Evolutionary conservation across 2,113 vertebrate genomes (phyloP), one percentile per base, ranked within the genome.

Genomic region (Brachypteracias leptosomus): DNA sequence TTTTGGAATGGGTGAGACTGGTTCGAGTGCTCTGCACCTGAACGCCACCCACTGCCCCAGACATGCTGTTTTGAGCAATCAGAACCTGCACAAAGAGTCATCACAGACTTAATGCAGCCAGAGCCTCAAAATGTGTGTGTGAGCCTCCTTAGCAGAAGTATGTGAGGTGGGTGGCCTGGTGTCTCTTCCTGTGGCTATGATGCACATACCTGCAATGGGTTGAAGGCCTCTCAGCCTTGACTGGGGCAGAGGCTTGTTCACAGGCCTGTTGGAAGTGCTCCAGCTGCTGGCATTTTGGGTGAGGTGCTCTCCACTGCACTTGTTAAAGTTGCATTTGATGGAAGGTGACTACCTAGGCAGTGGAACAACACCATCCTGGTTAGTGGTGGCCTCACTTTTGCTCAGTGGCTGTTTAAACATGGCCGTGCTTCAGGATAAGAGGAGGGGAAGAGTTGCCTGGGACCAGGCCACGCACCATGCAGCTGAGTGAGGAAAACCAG

Each of bases 51-150:
- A 33, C 33, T 25, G 18, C n/a, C 20, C 13, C 24, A 18, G 33
- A n/a, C 18, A 18, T 1, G 2, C 13, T 46, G 36, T 33, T 38
- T 33, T 0, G 2, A 51, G 44, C 66, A 12, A 19, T n/a, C 13
- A 7, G 71, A 40, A 62, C n/a, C 47, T 18, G 36, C 24, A 15
- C 26, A 19, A 13, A 44, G 52, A 9, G 4, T 59, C 24, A 20
- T 31, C 3, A 2, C 11, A 40, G 62, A n/a, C 13, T 4, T 55
- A 18, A 16, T 49, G 67, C 24, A 13, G 58, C 67, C 49, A 26
- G 51, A 49, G 29, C n/a, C 35, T 63, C 65, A 16, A 22, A 6
- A 16, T 20, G 12, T 29, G 7, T 8, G 47, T 4, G 20, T 0
- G 7, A 44, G 54, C 22, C 38, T 33, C 33, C 38, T n/a, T 14